Base-by-base conservation (phyloP, 2,797 vertebrate genomes). In the Leptatherina wallacei region DNA sequence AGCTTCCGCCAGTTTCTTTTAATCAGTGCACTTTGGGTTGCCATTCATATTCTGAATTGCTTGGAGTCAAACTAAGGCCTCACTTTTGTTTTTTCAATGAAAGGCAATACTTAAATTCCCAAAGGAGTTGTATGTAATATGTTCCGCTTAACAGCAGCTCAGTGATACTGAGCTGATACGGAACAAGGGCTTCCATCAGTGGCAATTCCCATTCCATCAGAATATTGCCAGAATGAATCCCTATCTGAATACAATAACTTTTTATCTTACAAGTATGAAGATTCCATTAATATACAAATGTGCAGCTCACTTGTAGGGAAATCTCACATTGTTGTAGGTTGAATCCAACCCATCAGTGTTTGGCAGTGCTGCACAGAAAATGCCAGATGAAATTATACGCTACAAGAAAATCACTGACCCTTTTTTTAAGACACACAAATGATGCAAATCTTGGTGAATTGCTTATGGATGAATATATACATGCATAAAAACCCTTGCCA, bases 71-170 rank as follows among this genome's bases (percentile, higher is more conserved):
- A 29, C 32, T 76, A 47, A 75, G 79, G 68, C 56, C 14, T 60
- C 61, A 12, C 4, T 44, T 32, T 0, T 20, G 42, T 35, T 42
- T 36, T 44, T 58, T 1, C 63, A 79, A 73, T 65, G 22, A 80
- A 81, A 81, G 27, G 20, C 63, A 57, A 61, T 63, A 49, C 52
- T 64, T 67, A 22, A 62, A 71, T 64, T 77, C 72, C 56, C 74
- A 27, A 22, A 32, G 35, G 49, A 18, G 59, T 36, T 71, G 55
- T 75, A 71, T 71, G 55, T 75, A 71, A 83, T 54, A 61, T 35
- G 35, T 71, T 79, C 51, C 3, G 1, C 52, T 77, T 79, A 54
- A 75, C 73, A 61, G 69, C 59, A 73, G 27, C 49, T 73, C 58
- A 73, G 10, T 76, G 63, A 8, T 32, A 32, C 32, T 32, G 32